Evolutionary conservation across 2,113 vertebrate species (phyloP), one percentile per base, ranked within the genome.

Genomic region (Astur gentilis): DNA sequence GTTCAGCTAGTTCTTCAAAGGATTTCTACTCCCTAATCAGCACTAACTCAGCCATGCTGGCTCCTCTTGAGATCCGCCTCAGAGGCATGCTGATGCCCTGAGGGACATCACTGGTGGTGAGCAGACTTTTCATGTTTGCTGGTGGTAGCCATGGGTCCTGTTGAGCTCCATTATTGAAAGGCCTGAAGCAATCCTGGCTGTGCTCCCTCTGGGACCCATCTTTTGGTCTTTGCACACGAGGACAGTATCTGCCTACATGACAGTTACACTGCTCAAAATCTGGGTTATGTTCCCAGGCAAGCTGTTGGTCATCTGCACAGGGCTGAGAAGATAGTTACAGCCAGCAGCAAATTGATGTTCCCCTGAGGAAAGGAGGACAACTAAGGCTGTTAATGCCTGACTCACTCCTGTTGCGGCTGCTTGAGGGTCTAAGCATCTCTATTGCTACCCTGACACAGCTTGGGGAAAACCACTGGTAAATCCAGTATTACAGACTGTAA

Each of bases 21-120:
- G 45, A 49, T 87, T 95, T 93, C 36, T 75, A 3, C 47, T 55
- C 57, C 57, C 69, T 94, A 96, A 96, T 96, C 96, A 96, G 49
- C 45, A 42, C 16, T 70, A 77, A 79, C 67, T 94, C 90, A 95
- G 93, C 85, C 88, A 70, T 38, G 45, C 66, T 22, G 88, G 36
- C 90, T 92, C 32, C 70, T 87, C 66, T 80, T 10, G 49, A 62
- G 75, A 94, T 83, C 40, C 2, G 4, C 55, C 79, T 81, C 0
- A 0, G 34, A 38, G 71, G 50, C 75, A 81, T 29, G 16, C 52
- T 61, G 73, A 52, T 93, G 57, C 55, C 87, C 58, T 54, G 42
- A 42, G 69, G 66, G 89, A 94, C 55, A 36, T 31, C 32, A 26
- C 69, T 64, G 44, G 42, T 65, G 65, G 25, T 44, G 61, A 89